Evolutionary conservation across 2,888 invertebrate species (phyloP).

Genomic region (Tromatobia lineatoria): DNA sequence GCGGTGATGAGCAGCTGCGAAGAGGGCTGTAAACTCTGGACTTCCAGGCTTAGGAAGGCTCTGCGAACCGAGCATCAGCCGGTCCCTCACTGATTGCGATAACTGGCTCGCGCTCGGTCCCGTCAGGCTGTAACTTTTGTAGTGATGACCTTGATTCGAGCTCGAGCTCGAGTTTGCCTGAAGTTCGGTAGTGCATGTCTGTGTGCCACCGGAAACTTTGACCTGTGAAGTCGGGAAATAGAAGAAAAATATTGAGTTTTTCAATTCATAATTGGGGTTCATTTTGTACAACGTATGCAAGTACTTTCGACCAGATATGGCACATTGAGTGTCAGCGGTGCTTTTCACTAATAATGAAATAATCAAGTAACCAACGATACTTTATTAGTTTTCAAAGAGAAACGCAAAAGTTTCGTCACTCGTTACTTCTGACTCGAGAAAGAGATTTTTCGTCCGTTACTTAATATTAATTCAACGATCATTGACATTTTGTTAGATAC

Average conservation of each 20-base stretch:
- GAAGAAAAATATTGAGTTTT: background rate
- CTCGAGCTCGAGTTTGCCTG: slow-evolving; percentile 85
- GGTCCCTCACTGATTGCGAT: slow-evolving; percentile 94
- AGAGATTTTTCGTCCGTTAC: no score
- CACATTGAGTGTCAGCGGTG: no score
- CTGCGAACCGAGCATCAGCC: slow-evolving; percentile 94
- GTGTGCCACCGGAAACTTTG: slow-evolving; percentile 96
- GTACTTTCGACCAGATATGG: no score
- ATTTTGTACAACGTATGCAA: no score
- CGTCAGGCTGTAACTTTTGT: slow-evolving; percentile 94
- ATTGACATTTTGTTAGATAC: no score
- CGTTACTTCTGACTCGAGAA: no score
- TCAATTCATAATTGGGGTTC: background rate
- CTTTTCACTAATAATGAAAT: no score
- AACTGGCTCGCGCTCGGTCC: slow-evolving; percentile 94
- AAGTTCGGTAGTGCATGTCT: slow-evolving; percentile 93
- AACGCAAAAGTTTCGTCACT: no score
- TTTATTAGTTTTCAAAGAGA: no score
- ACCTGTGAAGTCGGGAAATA: slow-evolving; percentile 83
- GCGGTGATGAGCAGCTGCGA: slow-evolving; percentile 85
- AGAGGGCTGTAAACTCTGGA: slow-evolving; percentile 89
- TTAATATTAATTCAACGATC: no score
- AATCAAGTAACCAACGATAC: no score
- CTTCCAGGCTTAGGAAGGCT: slow-evolving; percentile 93
- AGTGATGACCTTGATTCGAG: slow-evolving; percentile 88